A percentile compares a stretch with the other conserved stretches of the same genome.
Conservation (phyloP, 2,113 vertebrate genomes). For the Cyprinus carpio region DNA sequence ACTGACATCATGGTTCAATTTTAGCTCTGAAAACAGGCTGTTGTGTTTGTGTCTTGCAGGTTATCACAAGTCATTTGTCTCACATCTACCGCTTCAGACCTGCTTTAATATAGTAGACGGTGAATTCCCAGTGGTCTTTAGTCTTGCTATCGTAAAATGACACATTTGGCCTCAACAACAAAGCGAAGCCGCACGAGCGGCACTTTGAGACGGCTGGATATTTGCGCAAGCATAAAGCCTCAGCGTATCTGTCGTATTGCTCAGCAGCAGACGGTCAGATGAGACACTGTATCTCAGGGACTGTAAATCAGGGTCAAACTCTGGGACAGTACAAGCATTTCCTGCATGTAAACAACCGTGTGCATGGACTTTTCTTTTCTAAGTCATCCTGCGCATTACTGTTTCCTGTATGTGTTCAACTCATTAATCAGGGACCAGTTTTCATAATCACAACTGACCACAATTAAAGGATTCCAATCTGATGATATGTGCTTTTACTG, state of each 20-base stretch:
- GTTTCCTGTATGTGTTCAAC: too few species aligned
- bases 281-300: background rate
- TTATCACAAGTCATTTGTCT: background rate
- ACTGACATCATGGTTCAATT: too few species aligned
- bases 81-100: background rate
- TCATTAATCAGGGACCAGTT: too few species aligned
- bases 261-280: background rate
- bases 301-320: slow-evolving; percentile 52
- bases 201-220: slow-evolving; percentile 57
- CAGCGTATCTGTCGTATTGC: background rate
- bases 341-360: too few species aligned
- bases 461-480: too few species aligned
- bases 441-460: too few species aligned
- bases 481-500: too few species aligned
- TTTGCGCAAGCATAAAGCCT: slow-evolving; percentile 70
- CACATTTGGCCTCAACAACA: slow-evolving; percentile 66
- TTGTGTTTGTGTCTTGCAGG: background rate
- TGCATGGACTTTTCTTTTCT: too few species aligned
- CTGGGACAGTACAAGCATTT: too few species aligned
- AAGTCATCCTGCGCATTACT: too few species aligned
- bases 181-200: slow-evolving; percentile 64
- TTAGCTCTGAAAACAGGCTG: too few species aligned
- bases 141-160: slow-evolving; percentile 58
- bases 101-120: background rate
- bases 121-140: background rate